These are phyloP conservation scores for Hybos culiciformis DNA, from an alignment of 2,888 invertebrate genomes.

Conservation along the genomic window DNA sequence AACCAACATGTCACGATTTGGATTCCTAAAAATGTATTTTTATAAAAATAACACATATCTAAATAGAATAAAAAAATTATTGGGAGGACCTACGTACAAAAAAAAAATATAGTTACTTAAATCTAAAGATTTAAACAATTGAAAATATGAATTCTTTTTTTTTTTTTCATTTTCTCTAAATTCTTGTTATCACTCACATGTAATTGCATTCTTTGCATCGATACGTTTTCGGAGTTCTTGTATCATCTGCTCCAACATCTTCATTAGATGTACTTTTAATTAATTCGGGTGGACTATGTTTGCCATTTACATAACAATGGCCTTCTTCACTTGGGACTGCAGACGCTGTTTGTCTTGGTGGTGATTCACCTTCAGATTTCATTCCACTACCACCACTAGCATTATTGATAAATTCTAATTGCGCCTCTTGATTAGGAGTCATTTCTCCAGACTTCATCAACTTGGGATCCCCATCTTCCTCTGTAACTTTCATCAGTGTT, in stretches of 20 bases:
- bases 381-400: constrained; percentile 13
- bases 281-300: constrained; percentile 38
- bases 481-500: constrained; percentile 51
- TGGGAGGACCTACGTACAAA: not conserved
- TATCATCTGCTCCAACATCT: constrained; percentile 36
- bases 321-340: constrained; percentile 23
- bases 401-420: constrained; percentile 39
- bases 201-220: constrained; percentile 85
- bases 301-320: constrained; percentile 24
- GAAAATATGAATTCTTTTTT: not conserved
- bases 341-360: constrained; percentile 28
- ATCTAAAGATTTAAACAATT: not conserved
- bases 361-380: constrained; percentile 18
- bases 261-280: constrained; percentile 47
- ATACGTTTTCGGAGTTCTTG: constrained; percentile 61
- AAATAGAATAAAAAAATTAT: not conserved
- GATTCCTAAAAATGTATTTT: constrained; percentile 37
- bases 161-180: not conserved
- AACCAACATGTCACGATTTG: constrained; percentile 48
- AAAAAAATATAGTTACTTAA: not conserved
- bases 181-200: constrained; percentile 43
- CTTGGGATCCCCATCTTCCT: constrained; percentile 37
- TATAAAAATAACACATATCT: not conserved
- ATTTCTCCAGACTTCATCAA: constrained; percentile 32
- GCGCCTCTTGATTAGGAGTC: constrained; percentile 38